Evolutionary conservation across 2,113 vertebrate species (phyloP), one percentile per base, ranked within the genome.

Genomic region (Leptobrachium ailaonicum): DNA sequence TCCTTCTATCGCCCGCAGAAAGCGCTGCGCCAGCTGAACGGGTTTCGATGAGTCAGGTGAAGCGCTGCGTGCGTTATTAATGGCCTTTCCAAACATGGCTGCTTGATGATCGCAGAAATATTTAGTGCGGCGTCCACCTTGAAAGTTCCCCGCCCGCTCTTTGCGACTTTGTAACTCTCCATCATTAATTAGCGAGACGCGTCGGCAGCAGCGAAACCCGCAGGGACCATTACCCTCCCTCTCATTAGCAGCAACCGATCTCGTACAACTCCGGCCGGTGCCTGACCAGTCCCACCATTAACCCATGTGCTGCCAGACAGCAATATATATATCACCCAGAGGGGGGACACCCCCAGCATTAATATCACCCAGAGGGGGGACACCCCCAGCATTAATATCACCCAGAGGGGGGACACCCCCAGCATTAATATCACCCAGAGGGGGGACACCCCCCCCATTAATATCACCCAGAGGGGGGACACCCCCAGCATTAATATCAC

Each of bases 201-300:
- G 41, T 82, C 11, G 54, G 42, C 20, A 66, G 43, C 63, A 5
- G 47, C 53, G 3, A 9, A 0, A 67, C 76, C 68, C 68, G 78
- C 82, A 83, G 79, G 79, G 85, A 87, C 71, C 84, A 88, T 87
- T 82, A 83, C 54, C 75, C 45, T 88, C 85, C 83, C 50, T 83
- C 74, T 83, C 75, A 85, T 89, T 88, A 87, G 85, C 85, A 85
- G 83, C 84, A 45, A 5, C 40, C 14, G 8, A 12, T 47, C n/a
- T 11, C 12, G 41, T 20, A 42, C 32, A 12, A 54, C 54, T 2
- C 1, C 6, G 13, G 6, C 12, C 1, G 41, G 40, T 41, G 1
- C 7, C 7, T 14, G 56, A 3, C 56, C 13, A 5, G 56, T 58
- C 56, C 56, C 56, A 50, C 47, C 3, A 32, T 73, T 73, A 73